Conservation (phyloP, 1,140 invertebrate genomes). For the Neodiprion fabricii region DNA sequence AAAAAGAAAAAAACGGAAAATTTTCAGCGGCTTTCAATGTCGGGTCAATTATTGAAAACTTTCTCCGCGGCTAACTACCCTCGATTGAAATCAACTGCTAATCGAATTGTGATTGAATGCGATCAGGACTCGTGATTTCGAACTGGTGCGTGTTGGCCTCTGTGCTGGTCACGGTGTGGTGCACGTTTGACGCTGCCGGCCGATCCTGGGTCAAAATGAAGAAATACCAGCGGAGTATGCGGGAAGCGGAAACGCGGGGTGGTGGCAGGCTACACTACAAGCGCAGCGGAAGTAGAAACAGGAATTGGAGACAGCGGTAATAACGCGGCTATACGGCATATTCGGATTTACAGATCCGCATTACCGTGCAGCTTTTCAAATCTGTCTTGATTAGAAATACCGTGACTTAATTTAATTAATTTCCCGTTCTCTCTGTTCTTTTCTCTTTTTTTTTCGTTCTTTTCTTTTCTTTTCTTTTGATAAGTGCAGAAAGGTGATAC, state of each 20-base stretch:
- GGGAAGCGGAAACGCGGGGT: conserved; percentile 70
- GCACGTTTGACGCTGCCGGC: conserved; percentile 86
- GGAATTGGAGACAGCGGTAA: conserved; percentile 90
- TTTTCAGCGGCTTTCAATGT: conserved; percentile 10
- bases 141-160: conserved; percentile 80
- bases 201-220: conserved; percentile 95
- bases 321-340: neutral
- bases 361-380: neutral
- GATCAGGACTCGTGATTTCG: conserved; percentile 78
- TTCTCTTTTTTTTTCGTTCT: conserved; percentile 22
- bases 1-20: neutral
- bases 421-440: too few relatives aligned
- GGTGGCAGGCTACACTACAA: conserved; percentile 74
- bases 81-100: neutral
- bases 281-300: conserved; percentile 77
- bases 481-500: conserved; percentile 79
- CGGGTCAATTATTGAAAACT: neutral
- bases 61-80: neutral
- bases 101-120: too few relatives aligned
- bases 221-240: conserved; percentile 84
- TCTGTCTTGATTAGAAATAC: neutral
- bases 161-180: conserved; percentile 83
- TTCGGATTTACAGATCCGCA: neutral
- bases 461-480: conserved; percentile 35
- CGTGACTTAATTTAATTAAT: too few relatives aligned